Percentiles rank a stretch among this genome's conserved stretches.
Evolutionary conservation across 2,888 invertebrate genomes (phyloP).

Genomic region (Aspidiotus rigidus): DNA sequence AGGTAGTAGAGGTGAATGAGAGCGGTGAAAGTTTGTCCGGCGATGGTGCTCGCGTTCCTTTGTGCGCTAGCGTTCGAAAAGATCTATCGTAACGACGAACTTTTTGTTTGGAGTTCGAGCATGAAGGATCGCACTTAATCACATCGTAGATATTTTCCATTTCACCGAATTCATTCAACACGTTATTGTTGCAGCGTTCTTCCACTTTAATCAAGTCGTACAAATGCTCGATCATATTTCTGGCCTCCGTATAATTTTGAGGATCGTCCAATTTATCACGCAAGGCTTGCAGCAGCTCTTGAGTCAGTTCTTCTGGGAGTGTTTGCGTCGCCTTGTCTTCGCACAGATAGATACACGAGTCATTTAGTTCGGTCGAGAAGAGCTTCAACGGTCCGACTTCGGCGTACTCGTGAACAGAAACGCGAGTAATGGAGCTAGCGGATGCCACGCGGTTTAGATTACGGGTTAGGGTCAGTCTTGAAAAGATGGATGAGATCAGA

Average conservation of each 20-base stretch:
- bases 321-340: conserved; percentile 57
- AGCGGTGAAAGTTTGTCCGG: conserved; percentile 50
- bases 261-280: conserved; percentile 62
- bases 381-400: conserved; percentile 47
- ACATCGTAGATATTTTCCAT: conserved; percentile 22
- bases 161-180: conserved; percentile 33
- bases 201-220: conserved; percentile 65
- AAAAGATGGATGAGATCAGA: neutral
- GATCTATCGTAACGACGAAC: conserved; percentile 40
- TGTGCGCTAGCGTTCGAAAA: conserved; percentile 39
- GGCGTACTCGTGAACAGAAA: conserved; percentile 55
- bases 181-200: conserved; percentile 53
- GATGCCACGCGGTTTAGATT: conserved; percentile 42
- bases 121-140: neutral
- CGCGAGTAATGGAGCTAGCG: conserved; percentile 52
- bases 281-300: conserved; percentile 59
- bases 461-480: neutral
- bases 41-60: conserved; percentile 53
- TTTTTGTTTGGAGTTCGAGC: neutral
- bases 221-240: conserved; percentile 66
- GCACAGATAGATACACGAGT: conserved; percentile 37
- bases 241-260: conserved; percentile 61
- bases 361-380: conserved; percentile 41
- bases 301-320: conserved; percentile 63
- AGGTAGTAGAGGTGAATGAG: conserved; percentile 7